Conservation (phyloP, 2,797 vertebrate species). For the Scomberomorus guttatus region DNA sequence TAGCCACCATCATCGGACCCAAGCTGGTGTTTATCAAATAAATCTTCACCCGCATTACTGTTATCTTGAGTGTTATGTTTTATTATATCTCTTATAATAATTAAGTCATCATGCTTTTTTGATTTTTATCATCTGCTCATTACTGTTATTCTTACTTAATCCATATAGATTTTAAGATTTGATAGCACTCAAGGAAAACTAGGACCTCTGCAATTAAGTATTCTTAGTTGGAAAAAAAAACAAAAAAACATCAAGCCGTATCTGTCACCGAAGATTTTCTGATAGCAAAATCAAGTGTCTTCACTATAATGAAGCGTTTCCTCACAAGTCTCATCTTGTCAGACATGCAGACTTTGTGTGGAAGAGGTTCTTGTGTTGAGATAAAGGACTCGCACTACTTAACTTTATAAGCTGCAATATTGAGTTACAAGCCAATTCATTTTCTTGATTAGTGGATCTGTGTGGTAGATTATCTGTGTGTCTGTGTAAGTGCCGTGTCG, state of each 20-base stretch:
- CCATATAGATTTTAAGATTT: constrained; percentile 20
- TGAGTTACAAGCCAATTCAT: constrained; percentile 64
- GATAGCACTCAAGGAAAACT: constrained; percentile 8
- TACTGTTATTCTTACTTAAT: constrained; percentile 19
- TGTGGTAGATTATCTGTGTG: constrained; percentile 55
- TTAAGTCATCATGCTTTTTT: not conserved
- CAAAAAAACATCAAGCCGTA: not conserved
- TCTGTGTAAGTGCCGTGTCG: constrained; percentile 52
- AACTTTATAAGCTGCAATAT: constrained; percentile 54
- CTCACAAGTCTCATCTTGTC: constrained; percentile 60
- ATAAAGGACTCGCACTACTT: constrained; percentile 22
- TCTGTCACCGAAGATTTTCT: constrained; percentile 33
- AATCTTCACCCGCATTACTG: not conserved
- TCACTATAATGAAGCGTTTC: constrained; percentile 29
- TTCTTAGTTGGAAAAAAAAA: not conserved
- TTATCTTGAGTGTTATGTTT: not conserved
- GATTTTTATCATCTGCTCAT: constrained; percentile 6
- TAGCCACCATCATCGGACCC: not conserved
- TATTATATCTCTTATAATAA: constrained; percentile 1
- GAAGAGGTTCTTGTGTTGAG: constrained; percentile 13
- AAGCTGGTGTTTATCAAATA: not conserved
- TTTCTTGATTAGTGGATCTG: constrained; percentile 65
- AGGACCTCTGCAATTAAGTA: not conserved
- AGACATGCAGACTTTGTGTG: constrained; percentile 28
- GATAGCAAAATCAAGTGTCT: constrained; percentile 34